Evolutionary conservation across 1,140 invertebrate species (phyloP), one percentile per base, ranked within the genome.

Genomic region (Drosophila kanapiae): DNA sequence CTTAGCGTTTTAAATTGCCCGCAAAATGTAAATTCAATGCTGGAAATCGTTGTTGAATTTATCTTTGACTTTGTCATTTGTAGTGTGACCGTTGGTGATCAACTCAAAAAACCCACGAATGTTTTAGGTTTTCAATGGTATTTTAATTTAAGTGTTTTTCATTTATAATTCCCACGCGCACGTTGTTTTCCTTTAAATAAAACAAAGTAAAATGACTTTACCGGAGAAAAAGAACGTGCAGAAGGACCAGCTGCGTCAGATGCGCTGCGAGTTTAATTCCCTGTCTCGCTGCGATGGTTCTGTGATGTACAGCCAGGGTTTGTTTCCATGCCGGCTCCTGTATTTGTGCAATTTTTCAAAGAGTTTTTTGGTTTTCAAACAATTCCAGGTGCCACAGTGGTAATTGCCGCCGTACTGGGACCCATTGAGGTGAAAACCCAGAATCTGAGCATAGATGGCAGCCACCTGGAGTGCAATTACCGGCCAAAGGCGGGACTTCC

Each of bases 371-470:
- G 6, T 14, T 37, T 13, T 23, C 5, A 23, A 37, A 9, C 0
- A 1, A 2, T 43, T 54, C 27, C 11, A 88, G 97, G 97, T 42
- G 95, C 96, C 64, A 97, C 97, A 33, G 95, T 96, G 45, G 94
- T 96, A 2, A 93, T 97, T 31, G 95, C 95, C 43, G 96, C 96
- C 67, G 94, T 98, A 23, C 97, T 98, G 94, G 98, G 98, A 0
- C 97, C 98, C 1, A 93, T 96, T 10, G 97, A 98, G 93, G 95
- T 96, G 6, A 97, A 95, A 92, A 93, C 95, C 53, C 94, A 95
- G 51, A 97, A 96, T 93, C 95, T 97, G 78, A 94, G 95, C 59
- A 95, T 96, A 59, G 96, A 98, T 64, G 96, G 95, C 93, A 95
- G 96, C 8, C 95, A 94, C 42, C 91, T 98, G 10, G 97, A 98